Conservation (phyloP, 2,797 vertebrate species). For the Eulemur coronatus region DNA sequence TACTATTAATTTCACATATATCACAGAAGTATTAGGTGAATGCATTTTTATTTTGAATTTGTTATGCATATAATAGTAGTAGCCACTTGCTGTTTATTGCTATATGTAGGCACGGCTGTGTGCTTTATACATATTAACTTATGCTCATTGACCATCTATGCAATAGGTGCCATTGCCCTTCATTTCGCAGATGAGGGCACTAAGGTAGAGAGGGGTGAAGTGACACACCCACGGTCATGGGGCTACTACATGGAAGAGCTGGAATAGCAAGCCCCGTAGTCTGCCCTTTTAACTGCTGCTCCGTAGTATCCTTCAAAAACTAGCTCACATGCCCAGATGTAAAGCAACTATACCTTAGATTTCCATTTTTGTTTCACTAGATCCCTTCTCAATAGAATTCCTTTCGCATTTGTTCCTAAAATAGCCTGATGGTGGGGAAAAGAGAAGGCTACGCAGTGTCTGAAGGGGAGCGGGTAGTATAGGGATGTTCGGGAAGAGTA, state of each 20-base stretch:
- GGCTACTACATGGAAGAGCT: not conserved
- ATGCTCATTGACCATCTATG: not conserved
- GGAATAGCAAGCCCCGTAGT: not conserved
- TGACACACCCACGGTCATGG: not conserved
- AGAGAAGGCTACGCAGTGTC: not conserved
- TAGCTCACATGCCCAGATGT: not conserved
- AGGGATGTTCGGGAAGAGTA: not conserved
- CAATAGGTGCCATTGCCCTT: not conserved
- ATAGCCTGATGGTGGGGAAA: not conserved
- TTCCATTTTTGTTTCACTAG: not conserved
- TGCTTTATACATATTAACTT: not conserved
- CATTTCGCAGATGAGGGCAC: not conserved
- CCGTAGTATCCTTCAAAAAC: not conserved
- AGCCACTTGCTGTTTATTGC: not conserved
- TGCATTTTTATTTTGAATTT: conserved; percentile 14
- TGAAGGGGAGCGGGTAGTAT: not conserved
- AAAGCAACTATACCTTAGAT: not conserved
- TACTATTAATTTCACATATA: not conserved
- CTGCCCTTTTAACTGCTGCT: not conserved
- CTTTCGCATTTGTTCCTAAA: not conserved
- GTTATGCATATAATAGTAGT: not conserved
- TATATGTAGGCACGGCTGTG: not conserved
- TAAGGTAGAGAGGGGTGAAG: not conserved
- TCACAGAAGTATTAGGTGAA: not conserved
- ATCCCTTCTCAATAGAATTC: not conserved